Evolutionary conservation across 2,797 vertebrate species (phyloP), one percentile per base, ranked within the genome.

Genomic region (Karalla daura): DNA sequence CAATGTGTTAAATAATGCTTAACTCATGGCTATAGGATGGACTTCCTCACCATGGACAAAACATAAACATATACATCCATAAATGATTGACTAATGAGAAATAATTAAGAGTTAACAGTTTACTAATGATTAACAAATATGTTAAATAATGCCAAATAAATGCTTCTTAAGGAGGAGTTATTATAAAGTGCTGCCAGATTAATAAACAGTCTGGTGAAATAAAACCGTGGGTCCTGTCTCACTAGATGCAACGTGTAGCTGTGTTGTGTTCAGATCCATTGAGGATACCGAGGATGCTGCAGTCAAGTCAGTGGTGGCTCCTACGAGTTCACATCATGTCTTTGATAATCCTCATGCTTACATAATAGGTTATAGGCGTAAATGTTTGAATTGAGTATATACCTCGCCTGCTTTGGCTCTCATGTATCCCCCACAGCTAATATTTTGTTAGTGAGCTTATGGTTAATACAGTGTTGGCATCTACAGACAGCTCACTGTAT

Each of bases 401-500:
- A 32, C 32, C 47, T 9, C 3, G 56, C 25, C 28, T 27, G 6
- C 45, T 41, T 13, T 62, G n/a, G 5, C 39, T 69, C 55, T 59
- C 17, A 32, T 62, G 12, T 28, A 15, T 7, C 28, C 4, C 35
- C 14, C 13, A 11, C 7, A 44, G 14, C n/a, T 50, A 45, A 49
- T 30, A 12, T 62, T 63, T 52, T 23, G 65, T 46, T 41, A 65
- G 64, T 63, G 43, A 20, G 45, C 47, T 67, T n/a, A 36, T 39
- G 43, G 37, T 74, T 66, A 53, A 58, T 63, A 35, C 28, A 58
- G 15, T 24, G 43, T 59, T 61, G 33, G 54, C 25, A 54, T 69
- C 44, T 43, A 14, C 69, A 47, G 70, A 72, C 66, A 70, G 52
- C 47, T 67, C 41, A 53, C 65, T 70, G 54, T 63, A 28, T 67